Conservation (phyloP, 2,113 vertebrate genomes). For the Psittacula cyanocephala region DNA sequence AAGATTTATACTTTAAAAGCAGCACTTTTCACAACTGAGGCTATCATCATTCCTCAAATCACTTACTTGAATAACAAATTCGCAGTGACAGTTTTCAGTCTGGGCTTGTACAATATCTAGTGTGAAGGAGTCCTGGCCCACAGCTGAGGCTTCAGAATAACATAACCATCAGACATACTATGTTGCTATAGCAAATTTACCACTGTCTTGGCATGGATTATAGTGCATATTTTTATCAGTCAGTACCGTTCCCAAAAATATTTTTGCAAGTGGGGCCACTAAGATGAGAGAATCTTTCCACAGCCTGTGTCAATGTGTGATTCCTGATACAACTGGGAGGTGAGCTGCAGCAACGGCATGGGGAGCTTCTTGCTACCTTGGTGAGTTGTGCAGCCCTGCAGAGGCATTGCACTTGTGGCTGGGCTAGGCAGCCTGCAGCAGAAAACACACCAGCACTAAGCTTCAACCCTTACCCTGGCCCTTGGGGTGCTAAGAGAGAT, state of each 20-base stretch:
- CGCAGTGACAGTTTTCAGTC: slow-evolving; percentile 10
- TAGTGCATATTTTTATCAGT: slow-evolving; percentile 23
- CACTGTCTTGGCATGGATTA: slow-evolving; percentile 44
- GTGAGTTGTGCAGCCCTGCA: background rate
- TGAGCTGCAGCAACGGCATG: rapidly evolving
- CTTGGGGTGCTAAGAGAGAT: background rate
- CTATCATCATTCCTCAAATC: slow-evolving; percentile 40
- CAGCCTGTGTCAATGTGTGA: background rate
- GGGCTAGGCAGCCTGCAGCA: rapidly evolving
- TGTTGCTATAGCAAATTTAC: slow-evolving; percentile 56
- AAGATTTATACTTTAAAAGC: background rate
- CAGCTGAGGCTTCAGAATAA: slow-evolving; percentile 49
- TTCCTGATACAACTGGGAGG: background rate
- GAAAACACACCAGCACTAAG: background rate
- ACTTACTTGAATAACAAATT: slow-evolving; percentile 26
- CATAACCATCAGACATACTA: slow-evolving; percentile 40
- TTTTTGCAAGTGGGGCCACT: slow-evolving; percentile 29
- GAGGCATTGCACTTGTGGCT: rapidly evolving
- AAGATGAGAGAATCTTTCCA: slow-evolving; percentile 2
- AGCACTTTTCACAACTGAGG: slow-evolving; percentile 5
- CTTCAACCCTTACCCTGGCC: rapidly evolving
- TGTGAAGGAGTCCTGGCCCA: slow-evolving; percentile 48
- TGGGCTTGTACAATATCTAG: slow-evolving; percentile 14
- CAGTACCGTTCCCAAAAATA: slow-evolving; percentile 41
- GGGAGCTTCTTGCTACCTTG: background rate